Conservation (phyloP, 1,140 invertebrate genomes). For the Tetragonula clypearis region DNA sequence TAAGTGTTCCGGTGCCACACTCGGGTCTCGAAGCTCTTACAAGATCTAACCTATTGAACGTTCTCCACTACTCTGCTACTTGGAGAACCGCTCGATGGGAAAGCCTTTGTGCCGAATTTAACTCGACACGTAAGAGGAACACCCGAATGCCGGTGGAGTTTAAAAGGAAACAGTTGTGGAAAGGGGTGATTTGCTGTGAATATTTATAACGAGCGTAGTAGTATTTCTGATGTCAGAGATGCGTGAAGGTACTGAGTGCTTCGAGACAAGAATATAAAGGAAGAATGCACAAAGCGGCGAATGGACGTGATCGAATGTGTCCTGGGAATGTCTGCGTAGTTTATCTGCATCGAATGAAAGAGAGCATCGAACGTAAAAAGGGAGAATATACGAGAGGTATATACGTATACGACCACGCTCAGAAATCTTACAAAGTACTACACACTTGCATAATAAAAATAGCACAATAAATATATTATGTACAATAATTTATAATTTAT, state of each 20-base stretch:
- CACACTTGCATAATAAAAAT: too few species aligned
- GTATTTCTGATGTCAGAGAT: not conserved
- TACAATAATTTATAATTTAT: too few species aligned
- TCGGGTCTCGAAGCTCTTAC: constrained; percentile 8
- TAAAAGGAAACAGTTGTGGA: not conserved
- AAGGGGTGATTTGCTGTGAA: not conserved
- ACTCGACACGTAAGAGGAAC: not conserved
- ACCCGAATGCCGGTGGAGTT: not conserved
- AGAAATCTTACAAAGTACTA: too few species aligned
- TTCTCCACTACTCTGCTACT: not conserved
- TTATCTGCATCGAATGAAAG: not conserved
- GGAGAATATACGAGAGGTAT: not conserved
- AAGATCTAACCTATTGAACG: constrained; percentile 12
- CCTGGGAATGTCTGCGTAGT: not conserved
- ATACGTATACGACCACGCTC: too few species aligned
- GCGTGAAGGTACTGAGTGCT: not conserved
- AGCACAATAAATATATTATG: too few species aligned
- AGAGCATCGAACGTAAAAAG: not conserved
- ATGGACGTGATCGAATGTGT: not conserved
- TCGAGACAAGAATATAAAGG: not conserved
- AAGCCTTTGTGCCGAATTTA: not conserved
- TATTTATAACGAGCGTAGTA: not conserved
- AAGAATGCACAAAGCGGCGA: not conserved
- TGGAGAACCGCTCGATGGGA: not conserved
- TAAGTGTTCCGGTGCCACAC: constrained; percentile 17